These are phyloP conservation scores for Acanthosepion pharaonis DNA, from an alignment of 2,888 invertebrate genomes.

Conservation along the genomic window DNA sequence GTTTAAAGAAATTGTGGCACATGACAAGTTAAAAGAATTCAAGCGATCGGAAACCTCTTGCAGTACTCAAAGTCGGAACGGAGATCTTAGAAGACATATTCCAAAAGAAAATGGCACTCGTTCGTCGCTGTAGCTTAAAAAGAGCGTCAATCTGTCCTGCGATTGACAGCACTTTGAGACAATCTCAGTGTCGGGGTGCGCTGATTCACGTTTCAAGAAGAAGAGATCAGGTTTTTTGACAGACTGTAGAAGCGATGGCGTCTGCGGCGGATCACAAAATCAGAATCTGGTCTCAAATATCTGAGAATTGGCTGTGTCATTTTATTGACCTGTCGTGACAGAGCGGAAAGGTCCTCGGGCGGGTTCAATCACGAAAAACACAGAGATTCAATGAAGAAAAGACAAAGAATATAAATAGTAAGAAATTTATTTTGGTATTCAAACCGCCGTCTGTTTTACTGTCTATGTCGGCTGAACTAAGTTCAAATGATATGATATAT, in stretches of 20 bases:
- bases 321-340: background rate
- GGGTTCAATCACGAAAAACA: background rate
- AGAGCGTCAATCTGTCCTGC: background rate
- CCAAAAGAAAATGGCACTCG: background rate
- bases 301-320: background rate
- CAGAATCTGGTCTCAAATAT: background rate
- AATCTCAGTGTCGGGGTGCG: background rate
- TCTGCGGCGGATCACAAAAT: background rate
- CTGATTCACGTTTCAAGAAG: background rate
- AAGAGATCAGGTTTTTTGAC: background rate
- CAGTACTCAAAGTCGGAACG: background rate
- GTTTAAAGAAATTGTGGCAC: background rate
- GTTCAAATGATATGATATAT: no score
- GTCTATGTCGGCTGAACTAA: no score
- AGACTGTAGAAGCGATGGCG: background rate
- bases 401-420: no score
- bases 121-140: background rate
- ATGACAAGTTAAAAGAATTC: background rate
- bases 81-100: background rate
- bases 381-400: background rate
- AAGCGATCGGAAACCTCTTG: background rate
- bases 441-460: no score
- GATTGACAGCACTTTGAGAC: background rate
- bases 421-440: no score
- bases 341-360: background rate